These are phyloP conservation scores for Iguana delicatissima DNA, from an alignment of 2,797 vertebrate genomes.

Conservation along the genomic window DNA sequence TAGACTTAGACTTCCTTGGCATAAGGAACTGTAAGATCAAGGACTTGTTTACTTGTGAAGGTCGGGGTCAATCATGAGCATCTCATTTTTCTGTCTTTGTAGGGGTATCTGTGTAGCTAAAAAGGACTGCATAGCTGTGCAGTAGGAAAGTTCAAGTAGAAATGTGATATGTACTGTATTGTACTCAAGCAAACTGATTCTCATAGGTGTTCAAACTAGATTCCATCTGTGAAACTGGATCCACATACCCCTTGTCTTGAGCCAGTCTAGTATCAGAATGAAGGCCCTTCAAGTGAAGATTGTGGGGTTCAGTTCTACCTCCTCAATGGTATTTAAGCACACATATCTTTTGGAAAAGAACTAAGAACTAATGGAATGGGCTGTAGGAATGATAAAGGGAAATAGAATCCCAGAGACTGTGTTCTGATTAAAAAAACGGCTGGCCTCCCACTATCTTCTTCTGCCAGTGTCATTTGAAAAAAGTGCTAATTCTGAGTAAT, in stretches of 20 bases:
- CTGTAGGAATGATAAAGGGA: constrained; percentile 57
- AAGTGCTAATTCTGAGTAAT: constrained; percentile 51
- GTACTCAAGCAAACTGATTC: not conserved
- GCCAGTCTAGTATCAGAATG: not conserved
- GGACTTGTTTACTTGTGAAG: too few species aligned
- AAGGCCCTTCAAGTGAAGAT: not conserved
- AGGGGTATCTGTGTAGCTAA: too few species aligned
- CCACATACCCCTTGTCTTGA: not conserved
- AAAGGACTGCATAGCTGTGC: too few species aligned
- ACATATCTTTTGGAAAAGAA: constrained; percentile 33
- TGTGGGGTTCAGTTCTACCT: not conserved
- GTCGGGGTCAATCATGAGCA: not conserved
- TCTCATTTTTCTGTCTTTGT: not conserved
- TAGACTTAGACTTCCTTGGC: too few species aligned
- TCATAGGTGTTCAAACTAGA: not conserved
- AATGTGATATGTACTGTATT: too few species aligned
- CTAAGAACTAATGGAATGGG: constrained; percentile 36
- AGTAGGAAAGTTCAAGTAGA: too few species aligned
- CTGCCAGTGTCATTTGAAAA: constrained; percentile 33
- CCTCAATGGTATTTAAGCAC: not conserved
- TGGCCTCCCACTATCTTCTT: constrained; percentile 65
- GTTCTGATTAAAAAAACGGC: constrained; percentile 60
- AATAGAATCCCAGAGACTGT: constrained; percentile 48
- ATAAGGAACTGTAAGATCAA: not conserved
- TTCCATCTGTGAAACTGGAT: not conserved